Conservation (phyloP, 1,140 invertebrate genomes). For the Dreissena polymorpha region DNA sequence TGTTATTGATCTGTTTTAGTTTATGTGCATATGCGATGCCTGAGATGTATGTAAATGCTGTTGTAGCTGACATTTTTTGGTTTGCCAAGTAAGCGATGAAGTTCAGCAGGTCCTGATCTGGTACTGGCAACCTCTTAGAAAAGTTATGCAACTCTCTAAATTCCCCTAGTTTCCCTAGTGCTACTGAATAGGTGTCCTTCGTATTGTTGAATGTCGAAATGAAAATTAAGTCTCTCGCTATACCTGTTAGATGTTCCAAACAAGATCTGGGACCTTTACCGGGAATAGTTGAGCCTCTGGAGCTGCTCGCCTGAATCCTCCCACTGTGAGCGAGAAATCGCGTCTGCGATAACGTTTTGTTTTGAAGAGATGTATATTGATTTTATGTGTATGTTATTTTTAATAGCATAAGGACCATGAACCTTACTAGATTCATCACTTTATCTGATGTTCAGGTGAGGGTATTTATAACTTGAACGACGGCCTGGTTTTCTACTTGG, state of each 20-base stretch:
- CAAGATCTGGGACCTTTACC: background rate
- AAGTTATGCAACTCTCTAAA: no score
- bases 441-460: background rate
- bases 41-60: no score
- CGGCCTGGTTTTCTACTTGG: background rate
- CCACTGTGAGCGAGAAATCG: conserved; percentile 33
- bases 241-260: conserved; percentile 19
- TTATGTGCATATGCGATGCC: no score
- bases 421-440: conserved; percentile 10
- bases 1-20: no score
- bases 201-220: background rate
- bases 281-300: conserved; percentile 8
- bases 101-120: no score
- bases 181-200: no score
- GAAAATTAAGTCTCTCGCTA: background rate
- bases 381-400: conserved; percentile 6
- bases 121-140: no score
- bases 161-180: no score
- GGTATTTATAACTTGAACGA: background rate
- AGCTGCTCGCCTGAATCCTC: conserved; percentile 20
- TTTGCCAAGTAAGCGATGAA: no score
- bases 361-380: conserved; percentile 19
- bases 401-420: background rate
- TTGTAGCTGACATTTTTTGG: no score
- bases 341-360: conserved; percentile 22